phyloP scores from a whole-genome alignment of 2,888 invertebrate species.

The Erebia epiphron region DNA sequence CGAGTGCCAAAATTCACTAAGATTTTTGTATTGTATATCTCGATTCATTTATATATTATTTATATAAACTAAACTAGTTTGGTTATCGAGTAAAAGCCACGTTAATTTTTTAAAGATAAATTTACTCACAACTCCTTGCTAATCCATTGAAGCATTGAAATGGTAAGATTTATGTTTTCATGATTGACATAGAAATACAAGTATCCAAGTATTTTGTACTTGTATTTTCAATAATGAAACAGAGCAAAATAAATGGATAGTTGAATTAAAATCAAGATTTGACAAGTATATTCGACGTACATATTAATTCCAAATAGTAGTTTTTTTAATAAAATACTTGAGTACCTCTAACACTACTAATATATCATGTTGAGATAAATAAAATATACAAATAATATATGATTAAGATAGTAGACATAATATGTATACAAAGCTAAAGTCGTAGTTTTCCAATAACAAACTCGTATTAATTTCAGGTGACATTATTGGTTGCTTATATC shows the following conservation, averaged over 20 bases:
- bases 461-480: too few species aligned
- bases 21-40: constrained; percentile 24
- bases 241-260: neutral
- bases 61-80: constrained; percentile 33
- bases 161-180: constrained; percentile 38
- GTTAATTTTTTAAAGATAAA: constrained; percentile 37
- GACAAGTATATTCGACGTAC: neutral
- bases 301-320: neutral
- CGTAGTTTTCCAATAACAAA: too few species aligned
- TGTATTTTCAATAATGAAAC: neutral
- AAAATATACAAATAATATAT: too few species aligned
- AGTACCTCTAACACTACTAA: neutral
- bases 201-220: constrained; percentile 5
- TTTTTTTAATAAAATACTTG: neutral
- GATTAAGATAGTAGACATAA: too few species aligned
- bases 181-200: constrained; percentile 24
- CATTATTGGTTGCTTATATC: neutral
- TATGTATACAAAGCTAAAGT: too few species aligned
- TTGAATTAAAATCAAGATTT: neutral
- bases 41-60: constrained; percentile 14
- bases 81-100: constrained; percentile 38
- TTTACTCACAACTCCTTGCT: constrained; percentile 82
- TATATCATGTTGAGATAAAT: too few species aligned
- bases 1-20: constrained; percentile 39
- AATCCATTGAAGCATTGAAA: constrained; percentile 73